Percentiles rank a stretch among this genome's conserved stretches.
Conservation (phyloP, 2,797 vertebrate species). For the Xiphorhynchus erythropygius region DNA sequence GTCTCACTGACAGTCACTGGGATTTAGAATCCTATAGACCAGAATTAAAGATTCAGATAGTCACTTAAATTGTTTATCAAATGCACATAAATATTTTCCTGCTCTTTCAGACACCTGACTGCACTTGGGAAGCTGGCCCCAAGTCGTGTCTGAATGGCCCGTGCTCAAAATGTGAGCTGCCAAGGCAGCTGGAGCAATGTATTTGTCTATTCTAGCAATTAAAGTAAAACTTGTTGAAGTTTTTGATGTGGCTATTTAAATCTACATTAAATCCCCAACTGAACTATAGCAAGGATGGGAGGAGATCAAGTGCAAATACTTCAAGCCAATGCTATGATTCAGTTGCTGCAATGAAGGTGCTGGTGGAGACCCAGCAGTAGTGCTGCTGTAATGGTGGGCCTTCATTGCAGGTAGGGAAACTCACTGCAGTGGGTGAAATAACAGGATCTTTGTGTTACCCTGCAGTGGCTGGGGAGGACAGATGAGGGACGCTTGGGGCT, state of each 20-base stretch:
- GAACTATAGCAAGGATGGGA: background rate
- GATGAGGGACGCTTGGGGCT: background rate
- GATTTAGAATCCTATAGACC: background rate
- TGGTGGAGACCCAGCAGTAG: background rate
- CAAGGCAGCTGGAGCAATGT: background rate
- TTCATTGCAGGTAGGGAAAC: background rate
- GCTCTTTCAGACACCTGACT: background rate
- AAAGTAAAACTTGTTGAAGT: background rate
- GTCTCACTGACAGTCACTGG: background rate
- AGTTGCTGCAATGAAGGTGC: background rate
- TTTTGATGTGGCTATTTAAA: background rate
- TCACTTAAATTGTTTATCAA: background rate
- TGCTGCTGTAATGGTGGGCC: accelerated
- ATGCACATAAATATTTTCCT: background rate
- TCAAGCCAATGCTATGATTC: background rate
- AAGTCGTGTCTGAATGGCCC: background rate
- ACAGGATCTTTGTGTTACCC: accelerated
- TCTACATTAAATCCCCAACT: background rate
- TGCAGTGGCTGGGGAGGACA: background rate
- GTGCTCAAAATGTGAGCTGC: background rate
- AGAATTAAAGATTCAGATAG: background rate
- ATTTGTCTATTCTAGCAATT: background rate
- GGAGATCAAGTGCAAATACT: background rate
- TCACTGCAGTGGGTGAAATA: background rate
- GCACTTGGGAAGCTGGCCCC: background rate